phyloP scores from a whole-genome alignment of 2,888 invertebrate genomes.

The Spodoptera picta region DNA sequence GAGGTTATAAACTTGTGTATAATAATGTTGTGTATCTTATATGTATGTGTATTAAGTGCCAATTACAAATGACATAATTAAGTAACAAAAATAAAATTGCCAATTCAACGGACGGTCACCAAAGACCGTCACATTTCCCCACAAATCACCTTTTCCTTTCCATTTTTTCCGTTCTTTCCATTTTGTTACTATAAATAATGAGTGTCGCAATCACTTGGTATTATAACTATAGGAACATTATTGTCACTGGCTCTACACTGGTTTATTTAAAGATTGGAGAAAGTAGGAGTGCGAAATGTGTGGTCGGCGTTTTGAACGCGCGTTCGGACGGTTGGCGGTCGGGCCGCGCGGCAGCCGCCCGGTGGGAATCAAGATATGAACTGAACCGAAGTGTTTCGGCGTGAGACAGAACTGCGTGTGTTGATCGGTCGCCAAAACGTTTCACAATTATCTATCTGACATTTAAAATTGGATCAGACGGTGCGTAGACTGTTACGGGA shows the following conservation, averaged over 20 bases:
- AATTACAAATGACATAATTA: background rate
- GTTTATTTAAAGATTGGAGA: conserved; percentile 57
- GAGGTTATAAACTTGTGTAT: conserved; percentile 1
- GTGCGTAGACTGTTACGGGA: conserved; percentile 70
- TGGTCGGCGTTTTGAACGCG: conserved; percentile 50
- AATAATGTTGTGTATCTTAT: conserved; percentile 5
- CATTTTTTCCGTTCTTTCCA: conserved; percentile 78
- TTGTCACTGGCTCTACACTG: conserved; percentile 59
- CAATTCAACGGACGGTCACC: conserved; percentile 25
- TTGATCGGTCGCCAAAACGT: conserved; percentile 83
- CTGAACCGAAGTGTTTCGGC: conserved; percentile 75
- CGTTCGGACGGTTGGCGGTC: conserved; percentile 46
- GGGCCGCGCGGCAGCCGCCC: conserved; percentile 46
- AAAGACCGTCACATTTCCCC: conserved; percentile 36
- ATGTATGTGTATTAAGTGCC: background rate
- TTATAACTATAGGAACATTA: conserved; percentile 59
- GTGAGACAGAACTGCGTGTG: conserved; percentile 74
- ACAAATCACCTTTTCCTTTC: conserved; percentile 85
- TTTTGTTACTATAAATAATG: conserved; percentile 46
- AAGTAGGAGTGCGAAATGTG: conserved; percentile 45
- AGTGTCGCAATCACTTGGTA: conserved; percentile 44
- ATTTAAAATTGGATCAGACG: conserved; percentile 87
- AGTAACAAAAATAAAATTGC: conserved; percentile 2
- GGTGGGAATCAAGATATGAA: conserved; percentile 44
- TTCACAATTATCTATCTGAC: conserved; percentile 88